Percentiles rank a stretch among this genome's conserved stretches.
Conservation (phyloP, 2,888 invertebrate species). For the Notocelia uddmanniana region DNA sequence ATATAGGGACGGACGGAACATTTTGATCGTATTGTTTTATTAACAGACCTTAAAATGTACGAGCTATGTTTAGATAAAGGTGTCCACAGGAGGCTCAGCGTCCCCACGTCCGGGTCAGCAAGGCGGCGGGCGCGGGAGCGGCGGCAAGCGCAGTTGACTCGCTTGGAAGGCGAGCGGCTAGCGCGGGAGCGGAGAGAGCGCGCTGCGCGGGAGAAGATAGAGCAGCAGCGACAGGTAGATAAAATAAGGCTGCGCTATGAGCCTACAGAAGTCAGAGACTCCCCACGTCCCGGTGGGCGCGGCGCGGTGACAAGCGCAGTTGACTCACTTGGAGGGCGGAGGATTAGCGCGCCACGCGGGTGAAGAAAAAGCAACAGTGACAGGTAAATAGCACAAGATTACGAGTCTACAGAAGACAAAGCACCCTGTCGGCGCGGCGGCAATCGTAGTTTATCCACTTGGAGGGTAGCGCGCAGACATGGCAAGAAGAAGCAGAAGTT, state of each 20-base stretch:
- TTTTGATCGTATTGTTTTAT: no score
- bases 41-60: background rate
- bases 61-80: background rate
- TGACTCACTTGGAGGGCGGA: background rate
- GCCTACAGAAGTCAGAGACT: background rate
- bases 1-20: no score
- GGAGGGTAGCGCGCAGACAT: constrained; percentile 62
- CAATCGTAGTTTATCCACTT: background rate
- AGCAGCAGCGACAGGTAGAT: constrained; percentile 69
- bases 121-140: constrained; percentile 72
- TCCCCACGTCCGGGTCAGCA: constrained; percentile 73
- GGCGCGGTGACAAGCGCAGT: background rate
- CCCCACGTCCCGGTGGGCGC: background rate
- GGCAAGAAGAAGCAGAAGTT: no score
- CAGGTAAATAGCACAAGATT: no score
- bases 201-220: constrained; percentile 62
- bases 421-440: background rate
- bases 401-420: no score
- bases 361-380: background rate
- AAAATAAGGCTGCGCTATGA: no score
- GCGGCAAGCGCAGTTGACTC: constrained; percentile 67
- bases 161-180: constrained; percentile 72
- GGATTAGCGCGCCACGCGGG: background rate
- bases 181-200: constrained; percentile 68
- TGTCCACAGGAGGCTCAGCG: constrained; percentile 68